Base-by-base conservation (phyloP, 1,140 invertebrate genomes). In the Ganaspis sp. region DNA sequence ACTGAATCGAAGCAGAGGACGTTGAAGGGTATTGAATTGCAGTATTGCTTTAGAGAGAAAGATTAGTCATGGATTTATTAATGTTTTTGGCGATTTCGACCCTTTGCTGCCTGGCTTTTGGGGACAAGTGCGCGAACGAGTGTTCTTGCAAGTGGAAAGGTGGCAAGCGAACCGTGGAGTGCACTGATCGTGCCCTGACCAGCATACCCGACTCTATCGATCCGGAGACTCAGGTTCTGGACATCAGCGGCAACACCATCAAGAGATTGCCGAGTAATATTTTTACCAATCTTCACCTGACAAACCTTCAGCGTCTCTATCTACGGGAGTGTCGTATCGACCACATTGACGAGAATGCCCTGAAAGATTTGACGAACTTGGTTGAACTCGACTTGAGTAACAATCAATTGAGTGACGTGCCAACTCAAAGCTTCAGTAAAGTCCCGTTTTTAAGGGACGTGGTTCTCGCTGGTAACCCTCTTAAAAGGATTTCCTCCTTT, bases 81-180 rank as follows among this genome's bases (percentile, higher is more conserved):
- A 70, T 80, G 77, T 21, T 84, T 21, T 75, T 84, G 78, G 73
- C 40, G 38, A 42, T 82, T 34, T 37, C 23, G 64, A 81, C 78
- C 74, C 80, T 81, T n/a, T 77, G 78, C 74, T 81, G 75, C 69
- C 73, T 80, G 64, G 83, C 86, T 78, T 83, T 83, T 64, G 84
- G 76, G 72, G 89, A 90, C 79, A 89, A 90, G 78, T 97, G 96
- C 84, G 95, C 96, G 54, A 93, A 93, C 23, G 94, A 95, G 82
- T 98, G 97, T 89, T 93, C 93, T 77, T 98, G 97, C 91, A 98
- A 97, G 90, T 98, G 97, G 97, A 97, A 97, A 91, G 94, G 95
- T 83, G 97, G 97, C 75, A 98, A 98, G 91, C 95, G 96, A 84
- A 97, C 96, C 23, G 96, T 97, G 21, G 97, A 97, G 90, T 98